These are phyloP conservation scores for Drosophila kepulauana DNA, from an alignment of 1,140 invertebrate genomes.

Conservation along the genomic window DNA sequence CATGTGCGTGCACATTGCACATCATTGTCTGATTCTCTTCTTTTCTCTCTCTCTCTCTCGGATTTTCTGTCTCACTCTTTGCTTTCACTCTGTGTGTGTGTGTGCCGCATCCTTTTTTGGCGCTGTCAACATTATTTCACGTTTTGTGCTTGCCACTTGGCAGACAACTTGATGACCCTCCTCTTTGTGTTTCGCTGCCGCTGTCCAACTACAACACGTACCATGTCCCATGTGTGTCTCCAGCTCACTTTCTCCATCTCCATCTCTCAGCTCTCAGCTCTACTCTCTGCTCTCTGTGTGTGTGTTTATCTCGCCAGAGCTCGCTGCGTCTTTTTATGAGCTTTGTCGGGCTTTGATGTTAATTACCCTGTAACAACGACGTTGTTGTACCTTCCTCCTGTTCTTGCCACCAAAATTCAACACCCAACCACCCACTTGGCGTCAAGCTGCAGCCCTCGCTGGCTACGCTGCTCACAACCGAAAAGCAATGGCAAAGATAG, in stretches of 20 bases:
- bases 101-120: slow-evolving; percentile 57
- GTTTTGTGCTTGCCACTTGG: slow-evolving; percentile 34
- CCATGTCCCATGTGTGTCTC: slow-evolving; percentile 47
- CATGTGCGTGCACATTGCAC: slow-evolving; percentile 72
- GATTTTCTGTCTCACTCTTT: neutral
- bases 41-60: no score
- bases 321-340: slow-evolving; percentile 77
- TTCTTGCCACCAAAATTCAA: neutral
- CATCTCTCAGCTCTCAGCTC: slow-evolving; percentile 14
- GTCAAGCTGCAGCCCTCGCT: slow-evolving; percentile 1
- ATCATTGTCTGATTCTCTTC: slow-evolving; percentile 44
- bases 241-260: neutral
- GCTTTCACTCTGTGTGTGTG: slow-evolving; percentile 19
- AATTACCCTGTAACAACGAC: slow-evolving; percentile 83
- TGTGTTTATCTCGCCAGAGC: slow-evolving; percentile 75
- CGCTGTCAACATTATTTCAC: slow-evolving; percentile 79
- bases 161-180: slow-evolving; percentile 73
- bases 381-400: slow-evolving; percentile 25
- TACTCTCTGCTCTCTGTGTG: slow-evolving; percentile 43
- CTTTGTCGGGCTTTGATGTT: slow-evolving; percentile 84
- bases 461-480: slow-evolving; percentile 7
- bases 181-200: neutral
- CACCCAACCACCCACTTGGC: neutral
- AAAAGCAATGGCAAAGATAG: neutral
- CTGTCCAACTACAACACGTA: slow-evolving; percentile 38